Conservation (phyloP, 2,113 vertebrate species). For the Ameiurus melas region DNA sequence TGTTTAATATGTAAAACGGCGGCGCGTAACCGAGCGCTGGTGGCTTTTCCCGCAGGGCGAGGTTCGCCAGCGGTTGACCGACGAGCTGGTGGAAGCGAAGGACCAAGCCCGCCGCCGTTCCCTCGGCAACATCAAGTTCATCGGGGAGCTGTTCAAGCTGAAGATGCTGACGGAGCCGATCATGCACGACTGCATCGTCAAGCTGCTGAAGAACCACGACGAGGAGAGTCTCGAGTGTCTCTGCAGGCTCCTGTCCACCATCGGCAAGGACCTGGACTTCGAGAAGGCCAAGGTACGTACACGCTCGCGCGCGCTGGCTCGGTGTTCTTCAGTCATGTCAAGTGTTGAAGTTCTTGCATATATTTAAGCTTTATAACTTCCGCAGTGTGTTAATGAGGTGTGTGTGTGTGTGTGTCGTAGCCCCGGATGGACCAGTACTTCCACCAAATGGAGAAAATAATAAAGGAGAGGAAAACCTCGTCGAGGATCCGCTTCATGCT, state of each 20-base stretch:
- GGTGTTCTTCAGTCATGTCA: neutral
- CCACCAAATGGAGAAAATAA: constrained; percentile 96
- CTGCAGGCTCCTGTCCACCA: constrained; percentile 92
- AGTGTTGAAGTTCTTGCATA: neutral
- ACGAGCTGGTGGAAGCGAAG: constrained; percentile 83
- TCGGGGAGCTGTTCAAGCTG: constrained; percentile 96
- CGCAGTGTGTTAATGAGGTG: neutral
- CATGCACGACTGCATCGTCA: constrained; percentile 98
- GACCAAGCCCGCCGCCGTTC: constrained; percentile 91
- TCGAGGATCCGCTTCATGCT: constrained; percentile 97
- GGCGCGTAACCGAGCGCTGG: too few relatives aligned
- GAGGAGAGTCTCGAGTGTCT: constrained; percentile 97
- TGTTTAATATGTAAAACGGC: too few relatives aligned
- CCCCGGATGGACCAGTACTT: constrained; percentile 99
- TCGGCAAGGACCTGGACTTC: constrained; percentile 98
- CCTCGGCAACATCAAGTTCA: constrained; percentile 97
- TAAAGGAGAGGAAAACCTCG: constrained; percentile 94
- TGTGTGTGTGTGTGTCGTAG: constrained; percentile 61
- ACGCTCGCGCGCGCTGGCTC: neutral
- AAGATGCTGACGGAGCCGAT: constrained; percentile 99
- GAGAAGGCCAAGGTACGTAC: constrained; percentile 88
- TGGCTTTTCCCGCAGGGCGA: constrained; percentile 66
- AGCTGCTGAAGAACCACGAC: constrained; percentile 96
- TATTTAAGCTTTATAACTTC: too few relatives aligned
- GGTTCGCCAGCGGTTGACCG: constrained; percentile 86